Conservation (phyloP, 2,888 invertebrate genomes). For the Tigriopus californicus region DNA sequence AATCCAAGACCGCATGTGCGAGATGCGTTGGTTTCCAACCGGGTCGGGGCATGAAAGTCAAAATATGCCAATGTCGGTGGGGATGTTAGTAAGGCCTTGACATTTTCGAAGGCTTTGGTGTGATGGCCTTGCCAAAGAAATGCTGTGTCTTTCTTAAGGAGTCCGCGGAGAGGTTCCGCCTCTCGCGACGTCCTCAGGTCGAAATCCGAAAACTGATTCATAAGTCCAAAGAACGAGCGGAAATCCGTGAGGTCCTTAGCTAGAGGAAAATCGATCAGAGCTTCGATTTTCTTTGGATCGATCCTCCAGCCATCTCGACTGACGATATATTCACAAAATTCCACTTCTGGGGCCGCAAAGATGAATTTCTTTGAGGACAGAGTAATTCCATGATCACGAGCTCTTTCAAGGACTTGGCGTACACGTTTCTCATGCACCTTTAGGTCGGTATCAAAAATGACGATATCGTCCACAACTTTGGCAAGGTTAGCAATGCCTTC, state of each 20-base stretch:
- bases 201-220: neutral
- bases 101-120: neutral
- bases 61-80: neutral
- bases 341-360: neutral
- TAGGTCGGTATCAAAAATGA: neutral
- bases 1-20: too few relatives aligned
- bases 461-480: constrained; percentile 12
- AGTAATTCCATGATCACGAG: constrained; percentile 9
- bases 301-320: neutral
- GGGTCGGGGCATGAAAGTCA: neutral
- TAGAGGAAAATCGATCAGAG: too few relatives aligned
- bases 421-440: neutral
- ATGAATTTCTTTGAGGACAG: neutral
- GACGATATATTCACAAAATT: neutral
- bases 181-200: neutral
- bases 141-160: neutral
- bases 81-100: neutral
- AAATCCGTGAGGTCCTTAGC: too few relatives aligned
- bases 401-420: neutral
- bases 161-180: neutral
- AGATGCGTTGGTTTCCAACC: neutral
- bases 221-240: neutral
- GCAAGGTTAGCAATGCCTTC: constrained; percentile 5
- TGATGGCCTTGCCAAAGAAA: neutral
- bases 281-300: too few relatives aligned